Evolutionary conservation across 2,797 vertebrate genomes (phyloP).

Genomic region (Sebastes wilsoni): DNA sequence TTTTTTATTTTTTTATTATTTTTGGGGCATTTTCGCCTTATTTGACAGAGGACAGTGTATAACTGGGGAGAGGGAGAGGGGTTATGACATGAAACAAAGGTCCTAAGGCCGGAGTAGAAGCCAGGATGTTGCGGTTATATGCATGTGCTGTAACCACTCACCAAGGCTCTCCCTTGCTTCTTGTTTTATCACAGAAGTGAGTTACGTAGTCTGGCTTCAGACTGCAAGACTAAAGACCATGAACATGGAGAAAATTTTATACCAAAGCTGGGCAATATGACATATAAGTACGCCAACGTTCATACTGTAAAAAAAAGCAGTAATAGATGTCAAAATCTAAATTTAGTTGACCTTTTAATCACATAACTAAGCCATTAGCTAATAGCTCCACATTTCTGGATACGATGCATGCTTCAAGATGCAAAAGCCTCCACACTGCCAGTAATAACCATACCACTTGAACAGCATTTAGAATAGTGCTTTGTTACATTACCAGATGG

Average conservation of each 20-base stretch:
- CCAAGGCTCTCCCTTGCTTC: not conserved
- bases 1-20: not conserved
- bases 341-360: not conserved
- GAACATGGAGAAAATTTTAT: not conserved
- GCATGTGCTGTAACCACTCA: too few species aligned
- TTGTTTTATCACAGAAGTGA: not conserved
- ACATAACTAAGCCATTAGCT: not conserved
- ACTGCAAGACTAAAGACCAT: not conserved
- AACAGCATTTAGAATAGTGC: conserved; percentile 29
- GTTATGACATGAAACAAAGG: too few species aligned
- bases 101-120: not conserved
- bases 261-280: not conserved
- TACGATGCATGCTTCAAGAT: not conserved
- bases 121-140: too few species aligned
- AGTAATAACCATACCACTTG: conserved; percentile 33
- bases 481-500: conserved; percentile 44
- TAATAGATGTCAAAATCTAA: not conserved
- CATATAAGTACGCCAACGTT: not conserved
- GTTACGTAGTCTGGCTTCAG: not conserved
- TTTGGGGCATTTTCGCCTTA: too few species aligned
- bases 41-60: too few species aligned
- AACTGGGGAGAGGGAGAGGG: fast-evolving
- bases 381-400: not conserved
- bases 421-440: not conserved
- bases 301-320: not conserved